Evolutionary conservation across 1,140 invertebrate species (phyloP), one percentile per base, ranked within the genome.

Genomic region (Drosophila serrata): DNA sequence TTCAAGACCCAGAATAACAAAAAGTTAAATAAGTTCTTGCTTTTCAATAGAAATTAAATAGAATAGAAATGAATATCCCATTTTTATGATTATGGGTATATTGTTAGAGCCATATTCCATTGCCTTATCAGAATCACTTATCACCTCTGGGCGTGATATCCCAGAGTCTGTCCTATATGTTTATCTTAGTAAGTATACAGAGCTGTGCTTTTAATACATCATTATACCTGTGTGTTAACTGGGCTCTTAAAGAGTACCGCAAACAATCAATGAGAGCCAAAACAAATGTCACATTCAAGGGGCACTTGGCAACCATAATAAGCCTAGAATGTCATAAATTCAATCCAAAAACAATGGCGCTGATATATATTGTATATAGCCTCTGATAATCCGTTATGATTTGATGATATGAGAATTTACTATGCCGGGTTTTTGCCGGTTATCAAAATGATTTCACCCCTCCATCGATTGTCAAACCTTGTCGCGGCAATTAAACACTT

Each of bases 321-420:
- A 37, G 60, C 19, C 2, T 8, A 12, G 42, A 37, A 59, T 42
- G 40, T 8, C 39, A 69, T 78, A 69, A 70, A 69, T 72, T 29
- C n/a, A 9, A 22, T 7, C 8, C 19, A 45, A 13, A 13, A 13
- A 48, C 51, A 70, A 72, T 24, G 39, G 13, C 13, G 19, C n/a
- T 49, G 53, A 57, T 61, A 56, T 51, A 51, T 45, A 51, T 33
- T 19, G 22, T 58, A 40, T 43, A 29, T 40, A 19, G 55, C 35
- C 33, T 37, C 33, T 72, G 70, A 75, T 88, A 73, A 80, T 88
- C 65, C 48, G 39, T 43, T 60, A 79, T 72, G 75, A 79, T 82
- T 73, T 68, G n/a, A 11, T 53, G 31, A 40, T 19, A 29, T 53
- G n/a, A 31, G 19, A 27, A 55, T 43, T 37, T 37, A 40, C n/a